phyloP scores from a whole-genome alignment of 2,888 invertebrate genomes.

The Tenthredo notha region DNA sequence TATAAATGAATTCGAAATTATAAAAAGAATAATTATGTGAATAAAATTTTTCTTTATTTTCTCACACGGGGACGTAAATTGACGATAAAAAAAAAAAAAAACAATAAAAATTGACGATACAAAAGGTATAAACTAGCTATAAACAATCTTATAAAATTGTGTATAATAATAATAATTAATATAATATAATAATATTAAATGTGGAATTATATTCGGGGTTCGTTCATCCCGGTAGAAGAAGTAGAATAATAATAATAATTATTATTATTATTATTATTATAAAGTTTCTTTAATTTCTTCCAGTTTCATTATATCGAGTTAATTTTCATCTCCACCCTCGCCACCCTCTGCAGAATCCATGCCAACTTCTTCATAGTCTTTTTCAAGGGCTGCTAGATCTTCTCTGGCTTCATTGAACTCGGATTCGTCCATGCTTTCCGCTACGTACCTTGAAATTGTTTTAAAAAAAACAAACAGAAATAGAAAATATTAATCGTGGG shows the following conservation, averaged over 20 bases:
- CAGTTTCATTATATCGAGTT: too few species aligned
- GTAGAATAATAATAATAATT: too few species aligned
- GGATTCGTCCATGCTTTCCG: conserved; percentile 70
- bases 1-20: background rate
- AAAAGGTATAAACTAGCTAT: background rate
- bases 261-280: too few species aligned
- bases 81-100: background rate
- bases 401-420: conserved; percentile 77
- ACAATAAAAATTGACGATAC: background rate
- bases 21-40: background rate
- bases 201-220: background rate
- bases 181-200: background rate
- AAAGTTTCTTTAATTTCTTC: too few species aligned
- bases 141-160: conserved; percentile 12
- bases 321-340: conserved; percentile 86
- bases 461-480: too few species aligned
- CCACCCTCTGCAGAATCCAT: conserved; percentile 92
- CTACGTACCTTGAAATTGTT: conserved; percentile 56
- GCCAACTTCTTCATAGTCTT: conserved; percentile 94
- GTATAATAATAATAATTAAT: conserved; percentile 14
- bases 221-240: conserved; percentile 27
- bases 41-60: background rate
- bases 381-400: conserved; percentile 87
- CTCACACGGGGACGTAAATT: background rate
- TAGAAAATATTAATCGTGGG: too few species aligned